Conservation (phyloP, 1,140 invertebrate genomes). For the Lanistes nyassanus region DNA sequence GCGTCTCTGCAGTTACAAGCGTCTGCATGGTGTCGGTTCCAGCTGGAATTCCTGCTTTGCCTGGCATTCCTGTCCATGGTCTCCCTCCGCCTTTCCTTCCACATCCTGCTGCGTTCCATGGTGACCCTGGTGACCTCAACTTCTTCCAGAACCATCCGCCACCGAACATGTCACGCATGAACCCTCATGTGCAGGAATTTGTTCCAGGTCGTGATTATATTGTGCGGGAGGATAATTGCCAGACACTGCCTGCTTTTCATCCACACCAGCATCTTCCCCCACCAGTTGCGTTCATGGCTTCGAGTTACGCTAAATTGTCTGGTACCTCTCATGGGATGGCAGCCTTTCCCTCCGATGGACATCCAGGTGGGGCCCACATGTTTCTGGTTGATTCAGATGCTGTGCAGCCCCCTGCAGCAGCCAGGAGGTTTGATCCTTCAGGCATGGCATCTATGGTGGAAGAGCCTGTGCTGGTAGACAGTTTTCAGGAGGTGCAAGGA, state of each 20-base stretch:
- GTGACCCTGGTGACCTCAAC: neutral
- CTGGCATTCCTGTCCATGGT: neutral
- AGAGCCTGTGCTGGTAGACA: too few species aligned
- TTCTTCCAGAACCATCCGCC: constrained; percentile 6
- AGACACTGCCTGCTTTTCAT: neutral
- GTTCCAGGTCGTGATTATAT: constrained; percentile 5
- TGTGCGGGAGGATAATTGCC: neutral
- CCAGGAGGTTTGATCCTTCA: too few species aligned
- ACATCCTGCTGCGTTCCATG: neutral
- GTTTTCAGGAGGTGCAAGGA: too few species aligned
- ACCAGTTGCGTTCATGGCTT: neutral
- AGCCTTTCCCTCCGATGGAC: neutral
- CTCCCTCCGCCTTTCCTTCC: neutral
- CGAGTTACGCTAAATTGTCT: neutral
- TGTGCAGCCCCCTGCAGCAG: too few species aligned
- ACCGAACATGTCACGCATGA: neutral
- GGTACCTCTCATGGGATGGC: neutral
- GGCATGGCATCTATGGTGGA: too few species aligned
- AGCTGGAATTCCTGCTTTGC: neutral
- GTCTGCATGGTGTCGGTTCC: neutral
- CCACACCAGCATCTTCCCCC: neutral
- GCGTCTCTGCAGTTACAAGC: neutral
- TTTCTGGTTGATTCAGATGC: too few species aligned
- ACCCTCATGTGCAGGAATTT: constrained; percentile 5
- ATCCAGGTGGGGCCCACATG: too few species aligned